A percentile compares a stretch with the other conserved stretches of the same genome.
These are phyloP conservation scores for Pilophorus perplexus DNA, from an alignment of 2,888 invertebrate genomes.

Conservation along the genomic window DNA sequence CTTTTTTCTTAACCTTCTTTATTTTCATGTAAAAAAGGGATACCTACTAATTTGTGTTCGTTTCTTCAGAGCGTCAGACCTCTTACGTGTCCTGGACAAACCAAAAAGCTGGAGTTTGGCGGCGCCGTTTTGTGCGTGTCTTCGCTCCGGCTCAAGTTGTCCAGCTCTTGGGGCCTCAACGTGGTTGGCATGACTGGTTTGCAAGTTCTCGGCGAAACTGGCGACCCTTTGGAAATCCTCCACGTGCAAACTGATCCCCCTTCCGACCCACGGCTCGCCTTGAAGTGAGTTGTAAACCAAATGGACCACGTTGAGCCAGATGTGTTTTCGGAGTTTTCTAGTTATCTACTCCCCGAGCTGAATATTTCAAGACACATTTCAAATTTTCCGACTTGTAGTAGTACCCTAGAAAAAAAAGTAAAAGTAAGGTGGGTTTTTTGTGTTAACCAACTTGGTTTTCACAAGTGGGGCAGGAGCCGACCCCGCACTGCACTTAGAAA, in stretches of 20 bases:
- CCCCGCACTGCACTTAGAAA: too few species aligned
- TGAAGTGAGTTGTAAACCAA: slow-evolving; percentile 8
- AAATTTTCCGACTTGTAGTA: too few species aligned
- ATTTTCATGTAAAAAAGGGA: too few species aligned
- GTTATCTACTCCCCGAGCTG: too few species aligned
- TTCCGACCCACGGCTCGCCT: slow-evolving; percentile 3
- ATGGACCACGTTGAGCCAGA: too few species aligned
- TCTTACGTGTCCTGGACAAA: slow-evolving; percentile 51
- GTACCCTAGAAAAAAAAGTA: too few species aligned
- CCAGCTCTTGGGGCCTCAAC: slow-evolving; percentile 65
- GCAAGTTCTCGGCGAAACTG: slow-evolving; percentile 51
- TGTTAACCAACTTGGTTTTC: too few species aligned
- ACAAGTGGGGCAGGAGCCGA: too few species aligned
- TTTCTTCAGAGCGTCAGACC: slow-evolving; percentile 51
- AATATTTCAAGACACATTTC: too few species aligned
- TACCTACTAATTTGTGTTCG: too few species aligned
- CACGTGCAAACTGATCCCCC: slow-evolving; percentile 39
- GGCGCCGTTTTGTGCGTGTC: slow-evolving; percentile 48
- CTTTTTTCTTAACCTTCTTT: neutral
- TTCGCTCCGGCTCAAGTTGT: slow-evolving; percentile 55
- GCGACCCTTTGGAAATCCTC: slow-evolving; percentile 43
- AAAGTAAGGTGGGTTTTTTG: too few species aligned
- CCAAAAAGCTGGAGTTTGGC: slow-evolving; percentile 43
- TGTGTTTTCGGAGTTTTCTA: too few species aligned
- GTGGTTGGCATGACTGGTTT: slow-evolving; percentile 61